A percentile compares a stretch with the other conserved stretches of the same genome.
Conservation (phyloP, 2,797 vertebrate species). For the Melanotaenia parkinsoni region DNA sequence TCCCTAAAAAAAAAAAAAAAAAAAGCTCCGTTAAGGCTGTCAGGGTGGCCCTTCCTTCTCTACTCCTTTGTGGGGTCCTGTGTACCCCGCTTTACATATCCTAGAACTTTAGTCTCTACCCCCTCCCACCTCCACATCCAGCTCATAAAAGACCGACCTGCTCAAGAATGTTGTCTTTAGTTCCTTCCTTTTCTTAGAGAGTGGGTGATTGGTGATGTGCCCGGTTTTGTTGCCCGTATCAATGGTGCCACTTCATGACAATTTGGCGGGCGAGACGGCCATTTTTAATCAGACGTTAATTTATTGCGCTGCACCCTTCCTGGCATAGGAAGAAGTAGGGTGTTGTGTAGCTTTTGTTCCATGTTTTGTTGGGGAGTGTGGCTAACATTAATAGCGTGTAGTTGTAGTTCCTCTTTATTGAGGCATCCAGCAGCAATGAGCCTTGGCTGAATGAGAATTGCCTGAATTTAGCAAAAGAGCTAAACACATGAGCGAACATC, state of each 20-base stretch:
- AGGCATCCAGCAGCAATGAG: constrained; percentile 56
- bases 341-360: constrained; percentile 79
- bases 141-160: constrained; percentile 76
- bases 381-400: constrained; percentile 82
- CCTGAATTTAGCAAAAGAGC: constrained; percentile 42
- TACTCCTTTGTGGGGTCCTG: constrained; percentile 78
- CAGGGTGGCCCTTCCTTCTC: constrained; percentile 87
- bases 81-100: constrained; percentile 78
- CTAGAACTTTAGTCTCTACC: constrained; percentile 61
- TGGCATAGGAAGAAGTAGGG: constrained; percentile 71
- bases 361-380: constrained; percentile 79
- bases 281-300: constrained; percentile 84
- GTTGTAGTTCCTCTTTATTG: constrained; percentile 65
- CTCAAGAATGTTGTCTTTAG: constrained; percentile 82
- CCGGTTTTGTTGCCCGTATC: constrained; percentile 77
- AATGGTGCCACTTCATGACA: constrained; percentile 84
- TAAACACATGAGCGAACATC: constrained; percentile 33
- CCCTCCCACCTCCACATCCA: constrained; percentile 27
- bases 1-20: constrained; percentile 49
- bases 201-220: constrained; percentile 78
- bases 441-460: constrained; percentile 32
- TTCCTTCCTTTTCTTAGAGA: constrained; percentile 77
- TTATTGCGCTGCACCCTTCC: constrained; percentile 73
- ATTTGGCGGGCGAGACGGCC: constrained; percentile 78
- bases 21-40: constrained; percentile 84